A percentile compares a stretch with the other conserved stretches of the same genome.
phyloP scores from a whole-genome alignment of 2,888 invertebrate genomes.

The Atethmia centrago region DNA sequence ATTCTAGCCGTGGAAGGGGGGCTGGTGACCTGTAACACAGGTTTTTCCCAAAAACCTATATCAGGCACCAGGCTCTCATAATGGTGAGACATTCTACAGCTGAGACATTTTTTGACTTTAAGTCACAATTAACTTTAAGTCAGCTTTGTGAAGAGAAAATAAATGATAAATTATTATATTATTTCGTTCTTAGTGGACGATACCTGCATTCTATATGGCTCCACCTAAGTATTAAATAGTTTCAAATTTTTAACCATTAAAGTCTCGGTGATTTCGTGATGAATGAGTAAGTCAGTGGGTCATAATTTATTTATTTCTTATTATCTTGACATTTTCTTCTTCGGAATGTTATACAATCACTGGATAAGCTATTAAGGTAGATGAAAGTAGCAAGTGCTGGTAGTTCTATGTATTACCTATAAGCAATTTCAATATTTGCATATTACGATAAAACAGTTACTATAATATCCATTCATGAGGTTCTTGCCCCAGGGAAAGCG shows the following conservation, averaged over 20 bases:
- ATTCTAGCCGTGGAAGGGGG: too few species aligned
- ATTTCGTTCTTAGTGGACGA: neutral
- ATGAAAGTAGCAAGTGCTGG: constrained; percentile 31
- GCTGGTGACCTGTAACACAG: too few species aligned
- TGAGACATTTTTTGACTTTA: too few species aligned
- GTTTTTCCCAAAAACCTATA: too few species aligned
- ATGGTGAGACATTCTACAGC: too few species aligned
- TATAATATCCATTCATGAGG: constrained; percentile 61
- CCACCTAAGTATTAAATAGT: neutral
- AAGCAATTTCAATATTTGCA: constrained; percentile 56
- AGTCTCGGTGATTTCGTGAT: constrained; percentile 13
- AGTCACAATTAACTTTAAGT: too few species aligned
- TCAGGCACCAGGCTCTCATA: too few species aligned
- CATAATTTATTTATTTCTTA: constrained; percentile 12
- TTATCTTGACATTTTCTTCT: constrained; percentile 26
- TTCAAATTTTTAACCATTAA: neutral
- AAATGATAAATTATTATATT: too few species aligned
- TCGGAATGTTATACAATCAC: constrained; percentile 9
- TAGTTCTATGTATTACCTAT: constrained; percentile 34
- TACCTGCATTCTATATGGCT: neutral
- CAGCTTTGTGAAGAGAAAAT: too few species aligned
- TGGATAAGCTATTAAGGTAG: constrained; percentile 14
- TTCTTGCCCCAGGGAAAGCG: constrained; percentile 67
- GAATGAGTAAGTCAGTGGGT: constrained; percentile 12
- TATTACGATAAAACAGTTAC: constrained; percentile 56